A percentile compares a stretch with the other conserved stretches of the same genome.
These are phyloP conservation scores for Drosophila anomalipes DNA, from an alignment of 2,888 invertebrate species.

Conservation along the genomic window DNA sequence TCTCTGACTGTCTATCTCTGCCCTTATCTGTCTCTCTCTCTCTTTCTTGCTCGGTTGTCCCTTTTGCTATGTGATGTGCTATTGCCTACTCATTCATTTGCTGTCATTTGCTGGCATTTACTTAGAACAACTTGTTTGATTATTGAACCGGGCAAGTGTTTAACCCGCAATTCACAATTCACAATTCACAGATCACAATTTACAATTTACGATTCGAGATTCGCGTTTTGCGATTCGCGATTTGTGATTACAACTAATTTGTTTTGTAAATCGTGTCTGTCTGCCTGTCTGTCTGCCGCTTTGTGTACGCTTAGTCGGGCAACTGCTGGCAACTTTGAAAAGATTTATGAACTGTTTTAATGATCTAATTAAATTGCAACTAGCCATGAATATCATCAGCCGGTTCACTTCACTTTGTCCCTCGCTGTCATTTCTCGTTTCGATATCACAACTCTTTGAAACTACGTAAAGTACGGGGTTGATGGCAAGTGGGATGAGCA, in stretches of 20 bases:
- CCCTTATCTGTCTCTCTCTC: constrained; percentile 11
- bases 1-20: background rate
- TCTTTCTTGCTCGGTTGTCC: constrained; percentile 8
- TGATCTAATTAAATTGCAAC: constrained; percentile 82
- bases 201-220: constrained; percentile 43
- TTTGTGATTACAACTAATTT: constrained; percentile 73
- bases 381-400: constrained; percentile 75
- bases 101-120: constrained; percentile 55
- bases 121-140: constrained; percentile 79
- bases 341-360: constrained; percentile 83
- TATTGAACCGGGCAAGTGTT: constrained; percentile 72
- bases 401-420: constrained; percentile 52
- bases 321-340: constrained; percentile 48
- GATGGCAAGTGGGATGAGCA: background rate
- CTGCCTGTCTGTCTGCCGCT: constrained; percentile 28
- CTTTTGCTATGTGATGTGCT: constrained; percentile 10
- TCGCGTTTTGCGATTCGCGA: constrained; percentile 47
- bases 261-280: constrained; percentile 67
- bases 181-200: constrained; percentile 48
- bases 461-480: background rate
- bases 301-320: constrained; percentile 20
- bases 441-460: constrained; percentile 48
- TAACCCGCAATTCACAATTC: constrained; percentile 53
- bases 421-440: constrained; percentile 22
- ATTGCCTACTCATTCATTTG: constrained; percentile 43